phyloP scores from a whole-genome alignment of 92 coral and sea anemone genomes.

The Porites lobata region DNA sequence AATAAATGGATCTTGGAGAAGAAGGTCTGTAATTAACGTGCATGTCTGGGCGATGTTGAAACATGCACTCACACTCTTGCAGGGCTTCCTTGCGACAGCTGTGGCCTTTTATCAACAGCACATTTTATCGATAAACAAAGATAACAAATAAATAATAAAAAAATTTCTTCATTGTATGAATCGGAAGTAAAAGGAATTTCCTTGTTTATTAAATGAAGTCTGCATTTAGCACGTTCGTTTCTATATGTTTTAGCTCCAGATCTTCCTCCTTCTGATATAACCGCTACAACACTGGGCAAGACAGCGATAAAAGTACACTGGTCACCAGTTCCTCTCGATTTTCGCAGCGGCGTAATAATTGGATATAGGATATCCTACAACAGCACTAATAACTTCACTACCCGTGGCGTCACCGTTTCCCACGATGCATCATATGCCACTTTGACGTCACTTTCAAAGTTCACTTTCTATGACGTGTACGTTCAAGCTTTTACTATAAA shows the following conservation, averaged over 20 bases:
- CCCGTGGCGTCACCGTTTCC: not conserved
- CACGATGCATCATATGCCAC: constrained; percentile 7
- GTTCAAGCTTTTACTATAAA: constrained; percentile 43
- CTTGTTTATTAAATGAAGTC: too few species aligned
- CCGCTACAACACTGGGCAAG: constrained; percentile 17
- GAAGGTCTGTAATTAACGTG: too few species aligned
- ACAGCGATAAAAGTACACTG: constrained; percentile 26
- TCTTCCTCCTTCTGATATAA: constrained; percentile 27
- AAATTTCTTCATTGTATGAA: too few species aligned
- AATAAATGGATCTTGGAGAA: too few species aligned
- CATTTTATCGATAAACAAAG: too few species aligned
- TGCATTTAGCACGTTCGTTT: not conserved
- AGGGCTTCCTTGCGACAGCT: too few species aligned
- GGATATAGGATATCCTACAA: constrained; percentile 40
- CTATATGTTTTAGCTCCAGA: constrained; percentile 26
- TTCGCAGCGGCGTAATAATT: constrained; percentile 26
- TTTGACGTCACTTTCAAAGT: constrained; percentile 29
- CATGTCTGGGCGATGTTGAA: too few species aligned
- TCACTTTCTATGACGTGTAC: constrained; percentile 45
- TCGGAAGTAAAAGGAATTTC: too few species aligned
- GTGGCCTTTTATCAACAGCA: too few species aligned
- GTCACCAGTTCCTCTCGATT: constrained; percentile 28
- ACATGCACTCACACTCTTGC: too few species aligned
- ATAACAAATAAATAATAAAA: too few species aligned
- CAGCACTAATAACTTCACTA: not conserved